Percentiles rank a stretch among this genome's conserved stretches.
These are phyloP conservation scores for Engystomops pustulosus DNA, from an alignment of 2,113 vertebrate species.

Conservation along the genomic window DNA sequence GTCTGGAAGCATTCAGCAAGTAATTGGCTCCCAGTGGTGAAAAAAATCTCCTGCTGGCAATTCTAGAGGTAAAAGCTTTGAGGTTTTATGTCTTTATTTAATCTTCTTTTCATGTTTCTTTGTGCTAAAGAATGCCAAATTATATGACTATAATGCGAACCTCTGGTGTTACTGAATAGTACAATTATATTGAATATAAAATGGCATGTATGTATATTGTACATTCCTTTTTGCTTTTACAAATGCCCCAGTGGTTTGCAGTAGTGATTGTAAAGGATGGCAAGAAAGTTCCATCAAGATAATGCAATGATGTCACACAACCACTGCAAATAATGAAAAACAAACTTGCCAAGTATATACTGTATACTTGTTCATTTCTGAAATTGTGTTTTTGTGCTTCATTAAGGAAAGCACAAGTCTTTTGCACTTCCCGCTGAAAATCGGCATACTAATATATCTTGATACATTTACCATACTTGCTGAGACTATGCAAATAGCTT, in stretches of 20 bases:
- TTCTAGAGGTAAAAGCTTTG: constrained; percentile 62
- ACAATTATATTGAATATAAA: not conserved
- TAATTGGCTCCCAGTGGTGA: constrained; percentile 63
- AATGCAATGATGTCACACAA: not conserved
- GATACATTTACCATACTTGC: no score
- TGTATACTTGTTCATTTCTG: no score
- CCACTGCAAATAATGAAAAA: not conserved
- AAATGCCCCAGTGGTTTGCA: not conserved
- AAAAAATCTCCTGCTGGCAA: constrained; percentile 53
- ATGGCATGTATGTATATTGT: not conserved
- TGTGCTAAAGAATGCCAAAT: constrained; percentile 61
- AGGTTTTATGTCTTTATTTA: constrained; percentile 58
- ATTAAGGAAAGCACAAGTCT: no score
- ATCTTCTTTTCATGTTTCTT: constrained; percentile 44
- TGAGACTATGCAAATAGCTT: no score
- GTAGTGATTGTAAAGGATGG: not conserved
- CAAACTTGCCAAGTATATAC: not conserved
- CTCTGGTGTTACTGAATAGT: not conserved
- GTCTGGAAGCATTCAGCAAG: constrained; percentile 51
- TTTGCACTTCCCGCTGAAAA: no score
- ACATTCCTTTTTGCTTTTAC: not conserved
- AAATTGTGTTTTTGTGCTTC: no score
- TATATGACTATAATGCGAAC: not conserved
- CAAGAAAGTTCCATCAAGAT: not conserved
- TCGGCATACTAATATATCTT: no score